Base-by-base conservation (phyloP, 2,888 invertebrate genomes). In the Cistogaster globosa region DNA sequence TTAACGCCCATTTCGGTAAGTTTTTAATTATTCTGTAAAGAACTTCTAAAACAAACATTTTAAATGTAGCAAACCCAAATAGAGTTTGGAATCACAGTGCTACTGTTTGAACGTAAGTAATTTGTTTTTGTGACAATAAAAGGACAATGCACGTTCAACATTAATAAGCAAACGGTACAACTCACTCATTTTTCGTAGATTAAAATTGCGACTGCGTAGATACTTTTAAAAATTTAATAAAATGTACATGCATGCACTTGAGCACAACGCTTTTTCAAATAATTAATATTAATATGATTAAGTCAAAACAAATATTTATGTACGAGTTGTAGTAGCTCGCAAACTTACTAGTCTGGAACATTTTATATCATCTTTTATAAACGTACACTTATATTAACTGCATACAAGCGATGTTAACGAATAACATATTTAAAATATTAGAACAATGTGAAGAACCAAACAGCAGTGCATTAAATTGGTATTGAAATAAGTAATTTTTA, bases 111-210 rank as follows among this genome's bases (percentile, higher is more conserved):
- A 36, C 57, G 62, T 36, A 53, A 62, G 55, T 48, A 0, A 18
- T 26, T 65, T 0, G 9, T 68, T 26, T 63, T 26, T 22, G 74
- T 63, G 72, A 87, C 76, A 86, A 80, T 63, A 78, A 51, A 72
- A 74, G 86, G 83, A 86, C 87, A 87, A 86, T 82, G 86, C 62
- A 84, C 81, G 84, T 79, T 84, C 79, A 83, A 68, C 82, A 74
- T 75, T 82, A 65, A 53, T 85, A 65, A 75, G 38, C 78, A 79
- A 60, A 51, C 55, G 12, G 12, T 22, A 76, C 62, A 20, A 81
- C 62, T 62, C 38, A 69, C 63, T 42, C 53, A 62, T 26, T 74
- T 22, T 51, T 60, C 55, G 38, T 5, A 55, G 38, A 42, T 69
- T 9, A 26, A 55, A 42, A 16, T 18, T 9, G 11, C 45, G 45